A percentile compares a stretch with the other conserved stretches of the same genome.
Evolutionary conservation across 2,113 vertebrate species (phyloP).

Genomic region (Grantiella picta): DNA sequence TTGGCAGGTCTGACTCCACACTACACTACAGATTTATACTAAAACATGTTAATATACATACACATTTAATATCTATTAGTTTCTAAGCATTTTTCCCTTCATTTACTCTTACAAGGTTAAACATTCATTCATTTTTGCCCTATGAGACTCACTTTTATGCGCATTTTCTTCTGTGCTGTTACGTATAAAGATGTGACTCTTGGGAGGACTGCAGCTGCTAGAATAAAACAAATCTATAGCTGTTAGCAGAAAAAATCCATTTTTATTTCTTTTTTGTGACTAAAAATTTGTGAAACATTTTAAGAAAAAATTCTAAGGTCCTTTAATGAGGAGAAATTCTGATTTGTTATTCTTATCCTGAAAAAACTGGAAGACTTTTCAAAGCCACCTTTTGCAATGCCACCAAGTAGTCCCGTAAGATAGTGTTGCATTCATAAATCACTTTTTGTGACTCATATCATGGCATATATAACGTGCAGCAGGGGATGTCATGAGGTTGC

Average conservation of each 20-base stretch:
- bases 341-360: neutral
- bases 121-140: neutral
- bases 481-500: fast-evolving
- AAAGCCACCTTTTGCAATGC: neutral
- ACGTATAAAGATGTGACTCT: neutral
- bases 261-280: neutral
- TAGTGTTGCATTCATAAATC: neutral
- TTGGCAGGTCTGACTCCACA: neutral
- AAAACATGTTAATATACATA: neutral
- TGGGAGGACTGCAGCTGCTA: neutral
- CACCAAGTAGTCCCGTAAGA: fast-evolving
- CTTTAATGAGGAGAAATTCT: neutral
- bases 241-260: neutral
- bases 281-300: neutral
- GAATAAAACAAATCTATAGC: neutral
- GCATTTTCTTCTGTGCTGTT: neutral
- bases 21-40: neutral
- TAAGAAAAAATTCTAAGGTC: neutral
- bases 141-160: neutral
- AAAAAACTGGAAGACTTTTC: neutral
- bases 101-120: neutral
- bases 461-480: neutral
- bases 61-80: neutral
- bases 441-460: neutral
- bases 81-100: neutral